Conservation (phyloP, 1,140 invertebrate species). For the Theocolax elegans region DNA sequence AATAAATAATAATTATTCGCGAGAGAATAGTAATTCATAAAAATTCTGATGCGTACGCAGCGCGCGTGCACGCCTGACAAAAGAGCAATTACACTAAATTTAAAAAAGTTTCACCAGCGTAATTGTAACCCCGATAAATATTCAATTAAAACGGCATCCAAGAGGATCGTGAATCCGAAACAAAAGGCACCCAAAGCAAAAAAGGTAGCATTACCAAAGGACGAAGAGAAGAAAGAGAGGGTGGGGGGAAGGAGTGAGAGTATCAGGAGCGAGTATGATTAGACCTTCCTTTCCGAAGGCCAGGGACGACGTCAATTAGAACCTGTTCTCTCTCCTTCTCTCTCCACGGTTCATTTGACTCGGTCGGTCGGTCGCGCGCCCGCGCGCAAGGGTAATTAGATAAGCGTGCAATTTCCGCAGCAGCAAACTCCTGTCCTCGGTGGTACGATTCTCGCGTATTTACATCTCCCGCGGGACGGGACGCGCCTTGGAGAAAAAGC, state of each 20-base stretch:
- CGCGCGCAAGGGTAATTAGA: slow-evolving; percentile 63
- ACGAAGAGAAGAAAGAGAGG: neutral
- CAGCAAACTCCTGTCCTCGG: slow-evolving; percentile 55
- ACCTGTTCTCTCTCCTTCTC: neutral
- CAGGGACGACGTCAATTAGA: slow-evolving; percentile 39
- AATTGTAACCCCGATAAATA: neutral
- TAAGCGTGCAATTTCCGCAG: slow-evolving; percentile 62
- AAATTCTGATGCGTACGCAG: no score
- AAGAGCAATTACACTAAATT: no score
- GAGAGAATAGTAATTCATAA: no score
- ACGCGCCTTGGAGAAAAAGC: slow-evolving; percentile 38
- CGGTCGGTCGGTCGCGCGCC: no score
- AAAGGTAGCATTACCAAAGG: slow-evolving; percentile 8
- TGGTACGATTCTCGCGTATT: slow-evolving; percentile 66
- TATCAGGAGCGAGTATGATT: no score
- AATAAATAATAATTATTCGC: no score
- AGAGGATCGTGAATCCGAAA: neutral
- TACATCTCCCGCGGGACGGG: slow-evolving; percentile 64
- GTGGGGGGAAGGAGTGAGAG: neutral
- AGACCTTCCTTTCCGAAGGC: slow-evolving; percentile 39
- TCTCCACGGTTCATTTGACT: neutral
- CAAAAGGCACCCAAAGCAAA: neutral
- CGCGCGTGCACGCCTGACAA: no score
- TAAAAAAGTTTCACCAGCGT: no score
- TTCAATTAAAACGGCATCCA: slow-evolving; percentile 16